Evolutionary conservation across 2,113 vertebrate species (phyloP).

Genomic region (Cottus gobio): DNA sequence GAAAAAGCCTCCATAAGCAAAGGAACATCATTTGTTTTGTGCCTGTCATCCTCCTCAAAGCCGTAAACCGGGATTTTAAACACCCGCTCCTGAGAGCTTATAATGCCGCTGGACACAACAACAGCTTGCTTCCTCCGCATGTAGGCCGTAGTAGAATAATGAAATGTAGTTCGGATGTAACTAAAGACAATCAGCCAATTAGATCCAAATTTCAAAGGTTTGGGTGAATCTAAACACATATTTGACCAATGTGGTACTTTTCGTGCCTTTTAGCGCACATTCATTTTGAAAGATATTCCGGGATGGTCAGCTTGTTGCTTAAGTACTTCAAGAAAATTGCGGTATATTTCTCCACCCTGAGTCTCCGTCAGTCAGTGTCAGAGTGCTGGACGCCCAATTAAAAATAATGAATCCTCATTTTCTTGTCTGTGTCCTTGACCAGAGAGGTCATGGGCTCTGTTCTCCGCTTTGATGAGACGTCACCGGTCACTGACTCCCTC

Average conservation of each 20-base stretch:
- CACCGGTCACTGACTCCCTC: constrained; percentile 63
- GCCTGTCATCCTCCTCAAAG: background rate
- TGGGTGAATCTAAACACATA: background rate
- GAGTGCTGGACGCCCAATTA: constrained; percentile 61
- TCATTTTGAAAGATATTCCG: background rate
- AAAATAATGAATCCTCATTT: constrained; percentile 68
- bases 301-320: background rate
- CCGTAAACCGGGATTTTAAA: background rate
- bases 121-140: background rate
- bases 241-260: background rate
- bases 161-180: background rate
- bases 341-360: background rate
- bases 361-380: constrained; percentile 13
- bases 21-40: background rate
- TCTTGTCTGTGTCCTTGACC: constrained; percentile 58
- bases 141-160: background rate
- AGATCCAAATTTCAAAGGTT: background rate
- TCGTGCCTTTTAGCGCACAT: background rate
- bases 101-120: too few relatives aligned
- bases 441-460: constrained; percentile 49
- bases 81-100: too few relatives aligned
- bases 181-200: background rate
- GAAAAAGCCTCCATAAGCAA: background rate
- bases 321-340: background rate
- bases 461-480: constrained; percentile 69